phyloP scores from a whole-genome alignment of 2,888 invertebrate species.

The Teleiodes luculella region DNA sequence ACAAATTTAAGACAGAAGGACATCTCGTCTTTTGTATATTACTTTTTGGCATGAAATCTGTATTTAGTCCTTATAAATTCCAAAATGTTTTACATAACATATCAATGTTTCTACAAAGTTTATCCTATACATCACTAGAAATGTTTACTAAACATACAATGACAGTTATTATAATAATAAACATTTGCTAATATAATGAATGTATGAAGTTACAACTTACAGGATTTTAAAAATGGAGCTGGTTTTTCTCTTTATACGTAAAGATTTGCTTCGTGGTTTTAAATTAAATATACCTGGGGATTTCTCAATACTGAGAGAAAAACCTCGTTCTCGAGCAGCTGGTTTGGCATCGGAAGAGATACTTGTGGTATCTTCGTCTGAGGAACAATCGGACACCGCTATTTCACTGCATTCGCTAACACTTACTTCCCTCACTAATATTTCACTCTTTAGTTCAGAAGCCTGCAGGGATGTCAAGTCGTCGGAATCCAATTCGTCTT shows the following conservation, averaged over 20 bases:
- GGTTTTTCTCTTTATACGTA: slow-evolving; percentile 50
- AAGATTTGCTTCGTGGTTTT: slow-evolving; percentile 65
- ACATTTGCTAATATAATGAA: too few relatives aligned
- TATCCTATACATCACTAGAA: too few relatives aligned
- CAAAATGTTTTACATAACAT: too few relatives aligned
- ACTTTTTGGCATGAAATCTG: too few relatives aligned
- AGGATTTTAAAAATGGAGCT: neutral
- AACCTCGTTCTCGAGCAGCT: slow-evolving; percentile 52
- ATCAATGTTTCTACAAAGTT: too few relatives aligned
- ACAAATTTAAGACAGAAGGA: too few relatives aligned
- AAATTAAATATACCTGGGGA: slow-evolving; percentile 45
- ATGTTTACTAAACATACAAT: too few relatives aligned
- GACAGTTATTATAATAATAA: too few relatives aligned
- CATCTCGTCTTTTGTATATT: too few relatives aligned
- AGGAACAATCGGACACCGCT: slow-evolving; percentile 33
- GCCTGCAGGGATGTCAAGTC: slow-evolving; percentile 47
- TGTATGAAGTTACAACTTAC: too few relatives aligned
- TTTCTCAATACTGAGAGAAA: slow-evolving; percentile 58
- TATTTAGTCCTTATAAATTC: too few relatives aligned
- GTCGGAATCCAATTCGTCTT: slow-evolving; percentile 36
- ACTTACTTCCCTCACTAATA: slow-evolving; percentile 39
- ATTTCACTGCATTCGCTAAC: slow-evolving; percentile 45
- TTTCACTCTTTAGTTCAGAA: slow-evolving; percentile 50
- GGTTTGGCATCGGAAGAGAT: slow-evolving; percentile 31
- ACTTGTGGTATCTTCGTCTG: slow-evolving; percentile 34